Evolutionary conservation across 2,888 invertebrate species (phyloP).

Genomic region (Bellardia pandia): DNA sequence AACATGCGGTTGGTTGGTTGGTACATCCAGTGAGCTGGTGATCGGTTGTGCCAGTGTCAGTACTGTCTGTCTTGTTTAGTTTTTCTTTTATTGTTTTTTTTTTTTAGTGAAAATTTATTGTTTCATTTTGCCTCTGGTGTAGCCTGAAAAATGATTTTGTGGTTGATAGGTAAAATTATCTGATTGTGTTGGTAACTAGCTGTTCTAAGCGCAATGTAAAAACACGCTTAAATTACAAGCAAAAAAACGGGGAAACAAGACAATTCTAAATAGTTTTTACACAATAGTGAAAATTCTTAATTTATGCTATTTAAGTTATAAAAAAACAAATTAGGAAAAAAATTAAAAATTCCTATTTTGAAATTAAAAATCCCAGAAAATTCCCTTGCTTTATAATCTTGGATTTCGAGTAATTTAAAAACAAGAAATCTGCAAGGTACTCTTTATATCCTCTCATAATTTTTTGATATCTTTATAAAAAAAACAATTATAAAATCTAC

Average conservation of each 20-base stretch:
- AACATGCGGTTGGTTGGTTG: conserved; percentile 54
- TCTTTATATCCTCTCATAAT: no score
- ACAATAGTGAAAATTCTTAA: no score
- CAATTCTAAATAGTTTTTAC: no score
- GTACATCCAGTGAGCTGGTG: conserved; percentile 36
- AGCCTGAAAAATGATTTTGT: conserved; percentile 41
- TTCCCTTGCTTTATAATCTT: no score
- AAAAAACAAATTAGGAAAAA: not conserved
- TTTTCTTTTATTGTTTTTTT: not conserved
- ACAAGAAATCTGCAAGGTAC: no score
- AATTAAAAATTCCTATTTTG: not conserved
- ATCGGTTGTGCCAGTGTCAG: not conserved
- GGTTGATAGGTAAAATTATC: not conserved
- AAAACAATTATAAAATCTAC: no score
- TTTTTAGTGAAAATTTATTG: conserved; percentile 27
- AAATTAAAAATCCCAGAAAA: not conserved
- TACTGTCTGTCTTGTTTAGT: conserved; percentile 11
- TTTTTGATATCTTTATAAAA: no score
- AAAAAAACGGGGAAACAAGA: not conserved
- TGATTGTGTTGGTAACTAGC: conserved; percentile 9
- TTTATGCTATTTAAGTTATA: no score
- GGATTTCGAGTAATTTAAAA: no score
- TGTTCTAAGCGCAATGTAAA: not conserved
- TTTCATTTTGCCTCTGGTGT: conserved; percentile 29
- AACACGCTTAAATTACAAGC: not conserved